Evolutionary conservation across 1,140 invertebrate species (phyloP).

Genomic region (Lucilia cuprina): DNA sequence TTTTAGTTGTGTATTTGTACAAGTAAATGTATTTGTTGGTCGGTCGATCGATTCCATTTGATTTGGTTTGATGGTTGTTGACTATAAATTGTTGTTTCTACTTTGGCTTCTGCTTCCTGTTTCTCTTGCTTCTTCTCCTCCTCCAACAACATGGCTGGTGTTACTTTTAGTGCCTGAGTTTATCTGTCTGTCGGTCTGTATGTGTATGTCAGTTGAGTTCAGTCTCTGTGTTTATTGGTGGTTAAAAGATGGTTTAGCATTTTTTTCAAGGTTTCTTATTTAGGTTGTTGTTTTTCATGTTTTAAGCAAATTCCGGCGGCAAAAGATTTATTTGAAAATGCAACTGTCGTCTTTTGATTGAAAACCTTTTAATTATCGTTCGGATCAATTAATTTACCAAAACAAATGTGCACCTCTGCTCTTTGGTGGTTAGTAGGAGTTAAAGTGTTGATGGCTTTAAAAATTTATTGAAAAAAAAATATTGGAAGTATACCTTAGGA

Average conservation of each 20-base stretch:
- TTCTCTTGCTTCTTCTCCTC: not conserved
- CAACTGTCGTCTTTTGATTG: slow-evolving; percentile 1
- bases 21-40: not conserved
- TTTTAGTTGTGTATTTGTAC: not conserved
- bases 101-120: not conserved
- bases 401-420: not conserved
- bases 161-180: not conserved
- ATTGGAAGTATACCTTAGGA: too few species aligned
- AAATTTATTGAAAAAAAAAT: too few species aligned
- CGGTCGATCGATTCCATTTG: slow-evolving; percentile 10
- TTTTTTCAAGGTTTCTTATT: not conserved
- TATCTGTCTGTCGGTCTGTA: not conserved
- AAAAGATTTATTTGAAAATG: not conserved
- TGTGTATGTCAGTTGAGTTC: not conserved
- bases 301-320: not conserved
- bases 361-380: not conserved
- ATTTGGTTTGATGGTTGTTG: slow-evolving; percentile 14
- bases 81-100: slow-evolving; percentile 4
- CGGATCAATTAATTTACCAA: not conserved
- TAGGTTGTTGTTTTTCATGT: not conserved
- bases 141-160: not conserved
- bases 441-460: too few species aligned
- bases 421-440: too few species aligned
- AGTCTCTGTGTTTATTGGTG: not conserved
- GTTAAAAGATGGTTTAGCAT: not conserved